Evolutionary conservation across 2,113 vertebrate species (phyloP).

Genomic region (Platichthys stellatus): DNA sequence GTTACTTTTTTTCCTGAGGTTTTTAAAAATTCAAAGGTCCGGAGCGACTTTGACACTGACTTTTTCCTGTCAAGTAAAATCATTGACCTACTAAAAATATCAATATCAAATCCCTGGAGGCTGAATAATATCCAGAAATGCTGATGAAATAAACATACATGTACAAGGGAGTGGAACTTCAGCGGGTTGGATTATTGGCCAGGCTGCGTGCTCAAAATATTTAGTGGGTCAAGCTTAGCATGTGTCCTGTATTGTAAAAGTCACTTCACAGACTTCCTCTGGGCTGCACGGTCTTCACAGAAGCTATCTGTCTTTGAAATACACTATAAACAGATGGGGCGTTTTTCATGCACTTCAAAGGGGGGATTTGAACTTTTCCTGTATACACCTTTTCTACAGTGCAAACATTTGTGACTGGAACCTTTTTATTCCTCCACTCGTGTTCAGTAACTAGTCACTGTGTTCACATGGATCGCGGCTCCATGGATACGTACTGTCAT

Average conservation of each 20-base stretch:
- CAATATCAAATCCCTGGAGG: conserved; percentile 11
- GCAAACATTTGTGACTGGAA: conserved; percentile 34
- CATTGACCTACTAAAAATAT: background rate
- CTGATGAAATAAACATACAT: conserved; percentile 41
- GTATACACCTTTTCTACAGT: conserved; percentile 60
- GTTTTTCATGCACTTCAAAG: conserved; percentile 77
- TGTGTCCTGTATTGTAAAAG: conserved; percentile 67
- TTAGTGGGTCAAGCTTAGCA: conserved; percentile 59
- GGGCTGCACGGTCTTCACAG: conserved; percentile 62
- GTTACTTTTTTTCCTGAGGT: conserved; percentile 9
- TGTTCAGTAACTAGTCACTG: conserved; percentile 3
- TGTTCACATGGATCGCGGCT: background rate
- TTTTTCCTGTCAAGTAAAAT: background rate
- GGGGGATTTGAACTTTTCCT: conserved; percentile 64
- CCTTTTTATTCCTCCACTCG: conserved; percentile 26
- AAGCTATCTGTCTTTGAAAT: conserved; percentile 74
- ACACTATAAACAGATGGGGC: conserved; percentile 61
- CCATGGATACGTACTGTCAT: background rate
- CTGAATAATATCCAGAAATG: conserved; percentile 17
- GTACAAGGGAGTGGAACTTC: conserved; percentile 17
- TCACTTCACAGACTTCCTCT: conserved; percentile 74
- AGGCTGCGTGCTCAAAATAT: conserved; percentile 41
- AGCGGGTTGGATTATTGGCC: conserved; percentile 5
- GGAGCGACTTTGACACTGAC: too few relatives aligned
- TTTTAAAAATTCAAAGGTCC: background rate